phyloP scores from a whole-genome alignment of 2,113 vertebrate species.

The Phaethon lepturus region DNA sequence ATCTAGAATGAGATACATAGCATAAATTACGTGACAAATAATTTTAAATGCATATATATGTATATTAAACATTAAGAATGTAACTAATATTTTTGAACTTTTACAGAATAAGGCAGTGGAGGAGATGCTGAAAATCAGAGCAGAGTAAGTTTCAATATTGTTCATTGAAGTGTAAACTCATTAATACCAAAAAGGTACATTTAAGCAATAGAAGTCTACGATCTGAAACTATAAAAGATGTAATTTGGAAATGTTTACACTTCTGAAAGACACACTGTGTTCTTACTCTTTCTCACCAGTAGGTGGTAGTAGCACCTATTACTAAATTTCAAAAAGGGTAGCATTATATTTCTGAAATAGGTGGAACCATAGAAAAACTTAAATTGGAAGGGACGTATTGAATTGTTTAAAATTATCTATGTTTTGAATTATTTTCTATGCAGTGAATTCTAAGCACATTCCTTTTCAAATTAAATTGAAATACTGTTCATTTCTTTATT shows the following conservation, averaged over 20 bases:
- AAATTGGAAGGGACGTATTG: not conserved
- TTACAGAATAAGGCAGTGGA: slow-evolving; percentile 75
- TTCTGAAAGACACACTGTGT: not conserved
- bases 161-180: not conserved
- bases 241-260: not conserved
- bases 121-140: slow-evolving; percentile 81
- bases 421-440: not conserved
- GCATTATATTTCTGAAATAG: not conserved
- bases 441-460: not conserved
- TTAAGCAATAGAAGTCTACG: not conserved
- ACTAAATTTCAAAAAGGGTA: not conserved
- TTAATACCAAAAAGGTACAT: not conserved
- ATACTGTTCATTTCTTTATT: not conserved
- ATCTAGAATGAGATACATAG: not conserved
- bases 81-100: slow-evolving; percentile 13
- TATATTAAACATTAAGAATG: not conserved
- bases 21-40: not conserved
- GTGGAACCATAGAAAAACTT: not conserved
- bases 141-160: slow-evolving; percentile 81
- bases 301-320: slow-evolving; percentile 45
- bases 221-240: not conserved
- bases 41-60: not conserved
- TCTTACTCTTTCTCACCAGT: slow-evolving; percentile 12
- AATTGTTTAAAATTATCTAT: not conserved
- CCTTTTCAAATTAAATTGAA: not conserved